Evolutionary conservation across 1,140 invertebrate genomes (phyloP).

Genomic region (Aphelinus atriplicis): DNA sequence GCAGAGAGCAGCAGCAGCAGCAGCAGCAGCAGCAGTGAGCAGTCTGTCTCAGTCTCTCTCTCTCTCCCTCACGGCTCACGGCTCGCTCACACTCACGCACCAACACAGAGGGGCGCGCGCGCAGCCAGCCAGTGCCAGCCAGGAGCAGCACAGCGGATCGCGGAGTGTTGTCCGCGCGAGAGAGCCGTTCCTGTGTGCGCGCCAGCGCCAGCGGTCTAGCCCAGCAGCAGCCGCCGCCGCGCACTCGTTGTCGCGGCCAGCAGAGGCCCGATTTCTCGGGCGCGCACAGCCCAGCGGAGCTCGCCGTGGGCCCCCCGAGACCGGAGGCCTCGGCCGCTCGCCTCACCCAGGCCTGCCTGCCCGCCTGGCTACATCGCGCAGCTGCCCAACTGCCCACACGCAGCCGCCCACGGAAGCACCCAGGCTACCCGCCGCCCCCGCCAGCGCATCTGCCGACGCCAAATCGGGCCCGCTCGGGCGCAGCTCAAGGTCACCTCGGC

Average conservation of each 20-base stretch:
- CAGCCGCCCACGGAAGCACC: constrained; percentile 38
- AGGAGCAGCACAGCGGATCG: too few species aligned
- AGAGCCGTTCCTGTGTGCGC: too few species aligned
- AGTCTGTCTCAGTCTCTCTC: neutral
- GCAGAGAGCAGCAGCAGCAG: neutral
- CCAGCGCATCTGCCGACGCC: neutral
- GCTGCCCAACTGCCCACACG: constrained; percentile 3
- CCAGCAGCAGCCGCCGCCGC: too few species aligned
- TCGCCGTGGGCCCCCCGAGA: too few species aligned
- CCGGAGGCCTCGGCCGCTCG: too few species aligned
- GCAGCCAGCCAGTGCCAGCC: too few species aligned
- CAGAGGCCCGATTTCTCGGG: too few species aligned
- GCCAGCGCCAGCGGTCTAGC: too few species aligned
- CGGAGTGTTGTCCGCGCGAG: too few species aligned
- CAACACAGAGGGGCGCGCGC: constrained; percentile 1
- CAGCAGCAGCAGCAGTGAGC: constrained; percentile 15
- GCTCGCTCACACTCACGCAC: neutral
- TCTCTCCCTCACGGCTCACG: neutral
- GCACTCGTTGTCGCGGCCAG: too few species aligned
- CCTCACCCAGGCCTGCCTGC: too few species aligned
- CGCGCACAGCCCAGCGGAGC: too few species aligned
- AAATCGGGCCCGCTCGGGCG: neutral
- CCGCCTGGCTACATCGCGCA: neutral
- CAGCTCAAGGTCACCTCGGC: neutral
- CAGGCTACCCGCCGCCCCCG: constrained; percentile 26